Evolutionary conservation across 2,113 vertebrate genomes (phyloP).

Genomic region (Cryptotis parvus): DNA sequence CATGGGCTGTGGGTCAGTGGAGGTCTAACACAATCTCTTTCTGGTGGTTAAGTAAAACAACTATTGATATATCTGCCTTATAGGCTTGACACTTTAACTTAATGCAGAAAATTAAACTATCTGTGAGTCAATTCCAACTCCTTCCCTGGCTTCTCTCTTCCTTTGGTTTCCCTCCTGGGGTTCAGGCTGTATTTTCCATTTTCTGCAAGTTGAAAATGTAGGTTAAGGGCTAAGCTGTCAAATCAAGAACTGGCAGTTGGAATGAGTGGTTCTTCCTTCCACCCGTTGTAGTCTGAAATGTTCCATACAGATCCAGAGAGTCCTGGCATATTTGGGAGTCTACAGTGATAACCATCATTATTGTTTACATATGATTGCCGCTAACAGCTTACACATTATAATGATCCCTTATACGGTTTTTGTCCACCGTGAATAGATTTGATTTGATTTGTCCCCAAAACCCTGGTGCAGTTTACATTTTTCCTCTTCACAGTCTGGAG

Average conservation of each 20-base stretch:
- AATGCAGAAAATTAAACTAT: slow-evolving; percentile 55
- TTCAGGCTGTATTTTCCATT: slow-evolving; percentile 54
- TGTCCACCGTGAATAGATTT: not conserved
- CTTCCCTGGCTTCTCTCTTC: not conserved
- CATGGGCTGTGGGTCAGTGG: slow-evolving; percentile 54
- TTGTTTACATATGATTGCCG: not conserved
- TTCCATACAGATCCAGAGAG: not conserved
- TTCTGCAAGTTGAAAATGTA: slow-evolving; percentile 61
- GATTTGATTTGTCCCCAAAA: slow-evolving; percentile 44
- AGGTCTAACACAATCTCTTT: slow-evolving; percentile 62
- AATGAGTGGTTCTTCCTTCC: not conserved
- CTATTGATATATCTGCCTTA: slow-evolving; percentile 52
- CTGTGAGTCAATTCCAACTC: slow-evolving; percentile 3
- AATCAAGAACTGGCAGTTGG: slow-evolving; percentile 3
- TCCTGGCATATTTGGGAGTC: not conserved
- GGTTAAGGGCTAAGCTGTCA: slow-evolving; percentile 29
- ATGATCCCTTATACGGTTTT: slow-evolving; percentile 1
- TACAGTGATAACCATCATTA: not conserved
- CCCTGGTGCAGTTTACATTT: not conserved
- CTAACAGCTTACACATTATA: not conserved
- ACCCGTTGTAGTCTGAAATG: not conserved
- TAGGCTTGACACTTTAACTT: slow-evolving; percentile 56
- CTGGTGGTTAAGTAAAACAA: slow-evolving; percentile 65
- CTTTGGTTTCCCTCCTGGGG: slow-evolving; percentile 38
- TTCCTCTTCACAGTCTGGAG: slow-evolving; percentile 20